Conservation (phyloP, 2,888 invertebrate genomes). For the Amorpha juglandis region DNA sequence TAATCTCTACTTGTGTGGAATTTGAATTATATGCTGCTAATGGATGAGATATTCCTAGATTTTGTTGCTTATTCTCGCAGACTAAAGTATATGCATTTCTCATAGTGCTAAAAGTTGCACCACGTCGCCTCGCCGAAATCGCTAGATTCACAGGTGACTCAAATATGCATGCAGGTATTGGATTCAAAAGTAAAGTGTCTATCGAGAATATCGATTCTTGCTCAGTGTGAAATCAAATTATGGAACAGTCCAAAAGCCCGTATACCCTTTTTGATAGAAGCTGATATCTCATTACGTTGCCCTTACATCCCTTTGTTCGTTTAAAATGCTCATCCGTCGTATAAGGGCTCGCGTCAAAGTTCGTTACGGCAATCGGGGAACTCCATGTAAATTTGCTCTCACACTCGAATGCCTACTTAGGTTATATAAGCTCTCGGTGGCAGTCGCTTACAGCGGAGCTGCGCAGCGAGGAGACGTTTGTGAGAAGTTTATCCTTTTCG, state of each 20-base stretch:
- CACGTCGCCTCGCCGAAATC: background rate
- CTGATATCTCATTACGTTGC: constrained; percentile 7
- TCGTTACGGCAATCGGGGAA: constrained; percentile 45
- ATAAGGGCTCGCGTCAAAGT: constrained; percentile 32
- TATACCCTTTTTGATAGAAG: background rate
- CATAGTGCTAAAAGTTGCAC: constrained; percentile 1
- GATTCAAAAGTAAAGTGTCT: background rate
- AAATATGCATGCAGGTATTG: background rate
- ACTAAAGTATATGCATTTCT: background rate
- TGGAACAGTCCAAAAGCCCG: background rate
- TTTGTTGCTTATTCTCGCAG: too few species aligned
- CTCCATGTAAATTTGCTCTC: constrained; percentile 49
- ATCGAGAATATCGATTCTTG: background rate
- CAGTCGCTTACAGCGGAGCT: constrained; percentile 43
- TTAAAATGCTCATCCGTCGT: constrained; percentile 16
- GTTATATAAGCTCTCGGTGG: constrained; percentile 37
- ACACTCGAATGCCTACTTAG: constrained; percentile 43
- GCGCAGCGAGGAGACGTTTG: constrained; percentile 49
- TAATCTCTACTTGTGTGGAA: too few species aligned
- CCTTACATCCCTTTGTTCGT: constrained; percentile 18
- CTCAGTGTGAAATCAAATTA: background rate
- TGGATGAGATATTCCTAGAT: background rate
- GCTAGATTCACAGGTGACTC: background rate
- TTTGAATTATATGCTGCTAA: too few species aligned
- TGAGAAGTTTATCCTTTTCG: constrained; percentile 65